Evolutionary conservation across 2,113 vertebrate species (phyloP), one percentile per base, ranked within the genome.

Genomic region (Phrynocephalus versicolor): DNA sequence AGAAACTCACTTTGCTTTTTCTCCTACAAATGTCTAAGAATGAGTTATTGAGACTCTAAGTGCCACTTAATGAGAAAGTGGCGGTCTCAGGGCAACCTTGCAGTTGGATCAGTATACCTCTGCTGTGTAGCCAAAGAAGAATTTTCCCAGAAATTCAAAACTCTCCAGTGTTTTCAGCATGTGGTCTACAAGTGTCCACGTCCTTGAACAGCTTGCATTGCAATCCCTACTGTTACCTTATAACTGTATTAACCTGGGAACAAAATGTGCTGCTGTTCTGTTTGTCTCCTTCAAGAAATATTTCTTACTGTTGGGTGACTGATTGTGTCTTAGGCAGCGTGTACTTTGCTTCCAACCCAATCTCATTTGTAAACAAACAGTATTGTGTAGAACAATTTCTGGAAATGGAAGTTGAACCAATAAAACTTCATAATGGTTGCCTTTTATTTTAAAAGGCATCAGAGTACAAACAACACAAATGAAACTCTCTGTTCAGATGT

Each of bases 341-440:
- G 64, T 88, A 90, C 60, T 85, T 93, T 87, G 91, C 79, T 90
- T 90, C 90, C 80, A 83, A 89, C 30, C 57, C 0, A 1, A 73
- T 85, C 83, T 90, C 84, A 84, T 83, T 90, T 91, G 71, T 84
- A 92, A 94, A 79, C 74, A 69, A 80, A 39, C 41, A 30, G 41
- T 27, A 65, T 74, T 84, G 30, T 58, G 91, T 65, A 87, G 81
- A 89, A 93, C 80, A 81, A 91, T 84, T 92, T 88, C 89, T 89
- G 88, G 89, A 93, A 85, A 83, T 57, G 37, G n/a, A 35, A 71
- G 90, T 92, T 91, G 86, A 92, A 91, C 35, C 67, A 84, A 89
- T 57, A 88, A 89, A 45, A 1, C 78, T 91, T 93, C 91, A 89
- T 89, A 94, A 91, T 86, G 58, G 86, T 76, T 78, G 60, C 85